Evolutionary conservation across 2,888 invertebrate genomes (phyloP), one percentile per base, ranked within the genome.

Genomic region (Acronicta alni): DNA sequence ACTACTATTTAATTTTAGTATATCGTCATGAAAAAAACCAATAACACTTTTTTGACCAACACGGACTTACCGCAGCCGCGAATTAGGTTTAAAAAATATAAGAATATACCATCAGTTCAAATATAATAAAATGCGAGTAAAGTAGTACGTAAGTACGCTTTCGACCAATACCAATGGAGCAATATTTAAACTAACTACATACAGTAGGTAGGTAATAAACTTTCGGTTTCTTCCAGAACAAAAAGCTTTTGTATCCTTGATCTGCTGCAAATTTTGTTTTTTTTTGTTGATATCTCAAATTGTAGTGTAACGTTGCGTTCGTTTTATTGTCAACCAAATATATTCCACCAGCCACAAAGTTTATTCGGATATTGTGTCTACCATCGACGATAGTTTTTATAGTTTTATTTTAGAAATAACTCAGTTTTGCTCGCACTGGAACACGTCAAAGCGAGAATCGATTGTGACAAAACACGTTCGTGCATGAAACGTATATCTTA

Each of bases 401-500:
- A 49, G 26, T 55, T 72, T 73, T 53, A 43, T 39, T 72, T 73
- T 53, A 43, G 35, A 35, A 44, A 57, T 51, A 48, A 57, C 42
- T 52, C 47, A 62, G 57, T 62, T 67, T 69, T 61, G 17, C 41
- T 23, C 47, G 43, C 41, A 58, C 43, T 52, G 39, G 55, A 68
- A 69, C 42, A 72, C 52, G 59, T 69, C 71, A 59, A 63, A 63
- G 54, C 42, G 46, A 64, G 59, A 61, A 78, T 75, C 70, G 75
- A 69, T 76, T 60, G 62, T 63, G 35, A 64, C 51, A 60, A 66
- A 76, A 76, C 65, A 76, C 66, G 70, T 76, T 75, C 63, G 71
- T 69, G 75, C 72, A 77, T 79, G 72, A 72, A 60, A 75, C 69
- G 70, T 80, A 77, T 77, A 78, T 78, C 66, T 75, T 73, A 64